Evolutionary conservation across 2,888 invertebrate genomes (phyloP).

Genomic region (Pollenia angustigena): DNA sequence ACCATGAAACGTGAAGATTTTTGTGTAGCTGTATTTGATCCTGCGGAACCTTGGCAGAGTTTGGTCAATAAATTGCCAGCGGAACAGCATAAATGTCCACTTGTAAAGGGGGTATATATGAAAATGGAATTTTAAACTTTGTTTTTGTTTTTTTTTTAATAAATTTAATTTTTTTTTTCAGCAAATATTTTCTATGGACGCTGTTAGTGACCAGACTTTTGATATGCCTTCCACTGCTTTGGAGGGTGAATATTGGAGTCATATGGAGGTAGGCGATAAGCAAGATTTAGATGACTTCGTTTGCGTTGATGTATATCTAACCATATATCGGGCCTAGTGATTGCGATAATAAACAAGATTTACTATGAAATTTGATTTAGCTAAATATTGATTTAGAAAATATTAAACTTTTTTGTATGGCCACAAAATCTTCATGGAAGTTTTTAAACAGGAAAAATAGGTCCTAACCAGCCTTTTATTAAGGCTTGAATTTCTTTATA

Average conservation of each 20-base stretch:
- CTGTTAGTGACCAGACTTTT: neutral
- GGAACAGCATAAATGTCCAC: constrained; percentile 11
- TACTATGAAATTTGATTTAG: no score
- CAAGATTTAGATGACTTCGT: neutral
- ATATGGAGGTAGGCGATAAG: neutral
- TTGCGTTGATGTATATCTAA: neutral
- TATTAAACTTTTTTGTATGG: no score
- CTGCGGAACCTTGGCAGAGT: neutral
- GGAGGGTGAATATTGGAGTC: constrained; percentile 1
- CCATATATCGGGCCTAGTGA: neutral
- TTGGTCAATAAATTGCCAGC: neutral
- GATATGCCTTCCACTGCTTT: neutral
- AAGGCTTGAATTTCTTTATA: no score
- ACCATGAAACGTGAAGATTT: constrained; percentile 2
- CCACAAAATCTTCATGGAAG: no score
- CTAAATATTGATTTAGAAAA: no score
- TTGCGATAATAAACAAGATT: no score
- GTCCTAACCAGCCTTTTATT: no score
- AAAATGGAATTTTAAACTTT: neutral
- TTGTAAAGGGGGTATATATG: constrained; percentile 4
- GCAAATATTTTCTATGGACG: constrained; percentile 6
- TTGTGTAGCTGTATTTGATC: neutral
- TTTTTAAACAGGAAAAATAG: no score
- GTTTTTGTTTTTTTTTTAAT: neutral
- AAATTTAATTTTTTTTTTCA: neutral